These are phyloP conservation scores for Lampris incognitus DNA, from an alignment of 2,113 vertebrate genomes.

Conservation along the genomic window DNA sequence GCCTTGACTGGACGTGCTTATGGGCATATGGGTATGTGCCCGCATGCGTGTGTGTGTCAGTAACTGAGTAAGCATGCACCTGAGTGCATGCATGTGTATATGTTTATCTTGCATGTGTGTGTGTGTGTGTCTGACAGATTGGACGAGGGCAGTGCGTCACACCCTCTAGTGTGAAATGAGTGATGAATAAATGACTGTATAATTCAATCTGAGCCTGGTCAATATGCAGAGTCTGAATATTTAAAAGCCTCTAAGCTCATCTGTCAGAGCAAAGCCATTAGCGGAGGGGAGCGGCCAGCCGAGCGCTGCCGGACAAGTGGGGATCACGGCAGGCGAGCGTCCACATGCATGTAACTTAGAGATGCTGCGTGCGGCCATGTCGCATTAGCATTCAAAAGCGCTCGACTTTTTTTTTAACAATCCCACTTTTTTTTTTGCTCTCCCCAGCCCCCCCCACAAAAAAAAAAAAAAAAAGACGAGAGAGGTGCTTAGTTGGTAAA, in stretches of 20 bases:
- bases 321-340: conserved; percentile 8
- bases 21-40: conserved; percentile 30
- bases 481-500: conserved; percentile 59
- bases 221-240: conserved; percentile 73
- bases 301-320: conserved; percentile 45
- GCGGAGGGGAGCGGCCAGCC: conserved; percentile 39
- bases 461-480: conserved; percentile 38
- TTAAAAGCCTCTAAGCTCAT: conserved; percentile 68
- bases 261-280: conserved; percentile 59
- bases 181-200: conserved; percentile 76
- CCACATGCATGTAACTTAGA: neutral
- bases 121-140: conserved; percentile 63
- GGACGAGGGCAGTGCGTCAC: conserved; percentile 64
- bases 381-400: conserved; percentile 37
- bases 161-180: conserved; percentile 72
- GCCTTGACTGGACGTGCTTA: conserved; percentile 36
- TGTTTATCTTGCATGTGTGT: neutral
- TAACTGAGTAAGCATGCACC: neutral
- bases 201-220: conserved; percentile 68
- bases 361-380: neutral
- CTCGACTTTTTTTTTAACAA: conserved; percentile 63
- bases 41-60: conserved; percentile 18
- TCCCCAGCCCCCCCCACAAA: neutral
- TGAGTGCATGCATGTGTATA: neutral
- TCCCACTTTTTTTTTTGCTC: conserved; percentile 14